Evolutionary conservation across 2,113 vertebrate species (phyloP), one percentile per base, ranked within the genome.

Genomic region (Pelmatolapia mariae): DNA sequence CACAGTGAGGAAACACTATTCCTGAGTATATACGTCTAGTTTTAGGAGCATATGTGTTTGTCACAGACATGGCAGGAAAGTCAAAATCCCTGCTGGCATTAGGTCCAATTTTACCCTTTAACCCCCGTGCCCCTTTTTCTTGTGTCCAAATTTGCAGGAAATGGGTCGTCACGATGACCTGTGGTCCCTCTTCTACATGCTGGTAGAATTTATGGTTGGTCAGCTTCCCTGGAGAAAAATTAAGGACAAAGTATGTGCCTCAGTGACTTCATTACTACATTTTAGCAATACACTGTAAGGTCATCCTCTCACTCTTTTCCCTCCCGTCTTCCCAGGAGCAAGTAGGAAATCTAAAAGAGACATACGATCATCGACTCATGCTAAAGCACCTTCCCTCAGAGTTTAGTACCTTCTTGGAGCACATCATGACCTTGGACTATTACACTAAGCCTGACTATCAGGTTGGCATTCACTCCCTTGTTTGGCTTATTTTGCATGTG

Each of bases 111-210:
- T 52, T 18, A 53, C 18, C n/a, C 52, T 18, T 22, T 61, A 15
- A 9, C 29, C 84, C 15, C 57, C 2, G 11, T 54, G 2, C 54
- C 22, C 7, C 6, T 38, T 66, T 9, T 40, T 26, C 63, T 11
- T 18, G 3, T 81, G 4, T 91, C 22, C 50, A 33, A 71, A 40
- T 92, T 29, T 86, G 63, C 95, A 99, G 99, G 99, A 99, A 96
- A 99, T 99, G 98, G 98, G 99, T 93, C 97, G 99, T 38, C 99
- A 99, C 61, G 99, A 99, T 84, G 99, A 99, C 91, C 97, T 99
- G 88, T 99, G 99, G 99, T 99, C 99, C 76, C 97, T 99, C 9
- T 99, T 99, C 94, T 99, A 99, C 94, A 99, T 99, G 99, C 96
- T 99, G 93, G 99, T 99, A 82, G 99, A 99, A 82, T 99, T 99